phyloP scores from a whole-genome alignment of 2,888 invertebrate genomes.

The Drosophila nr. perissopoda region DNA sequence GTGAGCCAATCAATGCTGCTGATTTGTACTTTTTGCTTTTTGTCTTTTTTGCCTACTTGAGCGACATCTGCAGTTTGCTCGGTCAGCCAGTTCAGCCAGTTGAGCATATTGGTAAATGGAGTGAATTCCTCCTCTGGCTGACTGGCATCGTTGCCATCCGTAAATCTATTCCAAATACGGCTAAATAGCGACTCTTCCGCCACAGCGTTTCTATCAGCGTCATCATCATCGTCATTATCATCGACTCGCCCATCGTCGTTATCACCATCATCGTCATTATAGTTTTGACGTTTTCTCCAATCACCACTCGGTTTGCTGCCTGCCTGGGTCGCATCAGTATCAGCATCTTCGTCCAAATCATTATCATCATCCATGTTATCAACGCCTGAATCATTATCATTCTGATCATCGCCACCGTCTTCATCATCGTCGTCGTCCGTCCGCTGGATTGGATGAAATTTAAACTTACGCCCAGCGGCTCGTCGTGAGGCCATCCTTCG shows the following conservation, averaged over 20 bases:
- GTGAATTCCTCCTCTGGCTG: slow-evolving; percentile 5
- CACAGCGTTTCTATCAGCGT: slow-evolving; percentile 43
- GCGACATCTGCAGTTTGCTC: slow-evolving; percentile 40
- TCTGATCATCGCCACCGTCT: background rate
- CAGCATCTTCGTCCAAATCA: background rate
- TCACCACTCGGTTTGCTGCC: background rate
- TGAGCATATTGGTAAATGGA: slow-evolving; percentile 75
- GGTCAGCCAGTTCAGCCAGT: slow-evolving; percentile 80
- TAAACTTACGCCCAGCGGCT: slow-evolving; percentile 69
- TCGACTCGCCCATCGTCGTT: slow-evolving; percentile 44
- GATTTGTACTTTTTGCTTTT: slow-evolving; percentile 37
- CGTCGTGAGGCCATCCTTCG: slow-evolving; percentile 35
- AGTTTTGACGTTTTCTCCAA: background rate
- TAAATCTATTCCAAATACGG: slow-evolving; percentile 49
- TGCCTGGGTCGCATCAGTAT: background rate
- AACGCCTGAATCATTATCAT: slow-evolving; percentile 31
- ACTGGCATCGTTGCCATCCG: slow-evolving; percentile 16
- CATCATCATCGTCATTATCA: slow-evolving; percentile 42
- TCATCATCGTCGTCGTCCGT: slow-evolving; percentile 52
- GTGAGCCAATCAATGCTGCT: slow-evolving; percentile 68
- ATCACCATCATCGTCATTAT: slow-evolving; percentile 14
- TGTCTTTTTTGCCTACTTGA: slow-evolving; percentile 30
- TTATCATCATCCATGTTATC: slow-evolving; percentile 23
- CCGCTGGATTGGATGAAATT: slow-evolving; percentile 82
- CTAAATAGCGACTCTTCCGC: slow-evolving; percentile 58